A percentile compares a stretch with the other conserved stretches of the same genome.
Evolutionary conservation across 53 echinoderm and acorn worm species (phyloP).

Genomic region (Pentamera pediparva): DNA sequence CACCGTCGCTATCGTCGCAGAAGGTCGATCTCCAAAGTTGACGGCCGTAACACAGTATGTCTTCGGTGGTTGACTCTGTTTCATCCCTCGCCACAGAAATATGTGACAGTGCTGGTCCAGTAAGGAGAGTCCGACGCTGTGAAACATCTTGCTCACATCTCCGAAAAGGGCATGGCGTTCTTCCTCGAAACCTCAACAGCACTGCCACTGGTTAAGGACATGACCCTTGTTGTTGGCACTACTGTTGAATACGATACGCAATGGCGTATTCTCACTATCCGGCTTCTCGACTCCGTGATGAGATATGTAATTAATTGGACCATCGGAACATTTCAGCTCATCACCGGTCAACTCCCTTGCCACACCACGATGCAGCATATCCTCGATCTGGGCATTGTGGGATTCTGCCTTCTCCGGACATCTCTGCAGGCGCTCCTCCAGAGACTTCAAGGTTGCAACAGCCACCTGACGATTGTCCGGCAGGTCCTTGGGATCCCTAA

Average conservation of each 20-base stretch:
- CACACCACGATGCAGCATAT: conserved; percentile 26
- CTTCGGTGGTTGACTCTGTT: conserved; percentile 10
- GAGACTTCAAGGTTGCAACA: conserved; percentile 16
- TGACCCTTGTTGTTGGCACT: conserved; percentile 41
- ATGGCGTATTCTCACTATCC: conserved; percentile 37
- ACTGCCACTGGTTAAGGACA: conserved; percentile 42
- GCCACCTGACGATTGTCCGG: conserved; percentile 26
- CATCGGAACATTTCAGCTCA: conserved; percentile 14
- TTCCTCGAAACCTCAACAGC: conserved; percentile 36
- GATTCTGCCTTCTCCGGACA: conserved; percentile 8
- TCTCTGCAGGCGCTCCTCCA: conserved; percentile 4
- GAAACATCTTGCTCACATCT: conserved; percentile 41
- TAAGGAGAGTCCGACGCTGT: conserved; percentile 18
- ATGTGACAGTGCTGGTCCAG: conserved; percentile 38
- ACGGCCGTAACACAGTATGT: conserved; percentile 44
- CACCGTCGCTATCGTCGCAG: conserved; percentile 41
- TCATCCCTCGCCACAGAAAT: conserved; percentile 43
- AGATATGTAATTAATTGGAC: conserved; percentile 41
- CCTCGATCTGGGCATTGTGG: conserved; percentile 28
- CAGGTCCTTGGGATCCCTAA: conserved; percentile 22
- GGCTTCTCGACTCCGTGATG: conserved; percentile 42
- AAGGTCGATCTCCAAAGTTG: conserved; percentile 48
- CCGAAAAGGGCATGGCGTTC: conserved; percentile 25
- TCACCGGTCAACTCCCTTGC: conserved; percentile 24
- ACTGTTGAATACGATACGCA: conserved; percentile 44